Evolutionary conservation across 2,113 vertebrate genomes (phyloP).

Genomic region (Laticauda laticaudata): DNA sequence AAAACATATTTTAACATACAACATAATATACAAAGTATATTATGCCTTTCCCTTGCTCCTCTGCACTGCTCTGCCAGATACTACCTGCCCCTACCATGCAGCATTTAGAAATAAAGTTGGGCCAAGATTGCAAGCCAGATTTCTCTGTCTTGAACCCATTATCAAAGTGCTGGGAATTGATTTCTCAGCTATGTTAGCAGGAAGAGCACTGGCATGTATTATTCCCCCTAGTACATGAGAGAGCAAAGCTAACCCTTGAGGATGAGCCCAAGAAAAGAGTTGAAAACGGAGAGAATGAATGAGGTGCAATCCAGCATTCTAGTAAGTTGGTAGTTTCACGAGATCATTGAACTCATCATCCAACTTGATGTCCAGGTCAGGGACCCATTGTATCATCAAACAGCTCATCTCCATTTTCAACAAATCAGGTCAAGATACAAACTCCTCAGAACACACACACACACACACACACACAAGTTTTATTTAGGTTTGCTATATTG

Average conservation of each 20-base stretch:
- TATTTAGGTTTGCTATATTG: neutral
- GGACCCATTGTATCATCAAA: neutral
- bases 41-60: neutral
- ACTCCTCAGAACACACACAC: neutral
- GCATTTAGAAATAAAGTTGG: neutral
- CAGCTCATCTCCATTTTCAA: neutral
- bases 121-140: neutral
- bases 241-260: neutral
- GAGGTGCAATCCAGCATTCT: neutral
- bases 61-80: neutral
- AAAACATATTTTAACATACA: neutral
- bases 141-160: neutral
- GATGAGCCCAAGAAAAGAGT: neutral
- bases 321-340: neutral
- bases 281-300: neutral
- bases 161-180: neutral
- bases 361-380: neutral
- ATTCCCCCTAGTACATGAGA: neutral
- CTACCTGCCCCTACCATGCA: neutral
- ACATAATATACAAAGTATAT: neutral
- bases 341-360: neutral
- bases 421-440: neutral
- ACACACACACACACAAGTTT: neutral
- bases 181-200: neutral
- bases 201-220: neutral